phyloP scores from a whole-genome alignment of 2,797 vertebrate species.

The Labeo calbasu region DNA sequence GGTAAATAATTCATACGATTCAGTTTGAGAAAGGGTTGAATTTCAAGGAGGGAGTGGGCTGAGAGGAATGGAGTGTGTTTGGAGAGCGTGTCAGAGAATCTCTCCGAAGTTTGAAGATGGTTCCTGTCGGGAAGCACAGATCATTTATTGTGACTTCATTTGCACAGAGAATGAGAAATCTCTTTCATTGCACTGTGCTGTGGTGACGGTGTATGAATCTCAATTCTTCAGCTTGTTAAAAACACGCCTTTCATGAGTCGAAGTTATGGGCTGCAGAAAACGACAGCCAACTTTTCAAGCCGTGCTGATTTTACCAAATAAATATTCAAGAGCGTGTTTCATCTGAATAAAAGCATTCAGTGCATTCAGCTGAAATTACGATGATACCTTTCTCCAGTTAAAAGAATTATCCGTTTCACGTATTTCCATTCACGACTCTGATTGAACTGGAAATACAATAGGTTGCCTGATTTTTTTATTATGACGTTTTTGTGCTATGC shows the following conservation, averaged over 20 bases:
- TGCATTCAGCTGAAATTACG: conserved; percentile 20
- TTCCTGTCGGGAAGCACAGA: conserved; percentile 43
- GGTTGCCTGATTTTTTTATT: neutral
- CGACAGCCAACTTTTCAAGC: conserved; percentile 24
- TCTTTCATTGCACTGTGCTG: conserved; percentile 12
- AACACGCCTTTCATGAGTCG: conserved; percentile 27
- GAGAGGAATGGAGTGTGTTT: conserved; percentile 43
- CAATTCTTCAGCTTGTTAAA: conserved; percentile 48
- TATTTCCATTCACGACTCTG: neutral
- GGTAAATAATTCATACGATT: conserved; percentile 57
- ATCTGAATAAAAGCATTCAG: conserved; percentile 20
- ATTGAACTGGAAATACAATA: conserved; percentile 16
- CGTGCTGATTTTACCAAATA: conserved; percentile 17
- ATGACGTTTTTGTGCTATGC: neutral
- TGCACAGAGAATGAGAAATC: conserved; percentile 46
- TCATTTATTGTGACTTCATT: conserved; percentile 56
- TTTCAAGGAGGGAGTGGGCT: conserved; percentile 54
- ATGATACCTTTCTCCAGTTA: neutral
- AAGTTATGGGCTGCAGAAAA: conserved; percentile 25
- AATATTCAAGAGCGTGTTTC: conserved; percentile 19
- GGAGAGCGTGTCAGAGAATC: conserved; percentile 40
- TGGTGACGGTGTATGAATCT: conserved; percentile 26
- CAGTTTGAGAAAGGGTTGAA: conserved; percentile 49
- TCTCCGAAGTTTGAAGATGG: conserved; percentile 39
- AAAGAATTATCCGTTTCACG: neutral